A percentile compares a stretch with the other conserved stretches of the same genome.
Evolutionary conservation across 2,113 vertebrate species (phyloP).

Genomic region (Picathartes gymnocephalus): DNA sequence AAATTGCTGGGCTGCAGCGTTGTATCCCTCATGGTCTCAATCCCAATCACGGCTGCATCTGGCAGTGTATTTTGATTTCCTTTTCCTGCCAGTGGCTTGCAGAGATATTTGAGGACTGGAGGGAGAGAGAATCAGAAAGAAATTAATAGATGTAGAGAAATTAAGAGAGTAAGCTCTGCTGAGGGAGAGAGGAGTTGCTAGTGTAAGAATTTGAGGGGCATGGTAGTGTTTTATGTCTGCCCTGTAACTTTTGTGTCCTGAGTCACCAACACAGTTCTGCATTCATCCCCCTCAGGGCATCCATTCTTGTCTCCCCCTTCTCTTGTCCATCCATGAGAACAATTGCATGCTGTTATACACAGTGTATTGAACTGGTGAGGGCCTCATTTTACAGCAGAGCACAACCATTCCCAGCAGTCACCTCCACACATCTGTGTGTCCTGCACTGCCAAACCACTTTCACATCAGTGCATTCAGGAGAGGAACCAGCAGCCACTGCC

Average conservation of each 20-base stretch:
- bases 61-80: neutral
- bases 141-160: neutral
- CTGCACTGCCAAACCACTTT: neutral
- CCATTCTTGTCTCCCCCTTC: neutral
- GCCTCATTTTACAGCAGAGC: neutral
- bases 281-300: neutral
- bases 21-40: fast-evolving
- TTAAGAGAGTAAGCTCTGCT: neutral
- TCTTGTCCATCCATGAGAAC: neutral
- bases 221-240: neutral
- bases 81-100: neutral
- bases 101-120: neutral
- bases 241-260: neutral
- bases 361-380: neutral
- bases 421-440: neutral
- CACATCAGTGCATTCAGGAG: neutral
- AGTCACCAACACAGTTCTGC: neutral
- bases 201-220: neutral
- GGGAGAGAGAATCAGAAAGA: neutral
- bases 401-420: neutral
- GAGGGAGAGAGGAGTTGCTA: neutral
- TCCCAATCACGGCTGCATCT: neutral
- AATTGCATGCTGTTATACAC: neutral
- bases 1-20: neutral
- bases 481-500: neutral